A percentile compares a stretch with the other conserved stretches of the same genome.
These are phyloP conservation scores for Acleris laterana DNA, from an alignment of 2,888 invertebrate genomes.

Conservation along the genomic window DNA sequence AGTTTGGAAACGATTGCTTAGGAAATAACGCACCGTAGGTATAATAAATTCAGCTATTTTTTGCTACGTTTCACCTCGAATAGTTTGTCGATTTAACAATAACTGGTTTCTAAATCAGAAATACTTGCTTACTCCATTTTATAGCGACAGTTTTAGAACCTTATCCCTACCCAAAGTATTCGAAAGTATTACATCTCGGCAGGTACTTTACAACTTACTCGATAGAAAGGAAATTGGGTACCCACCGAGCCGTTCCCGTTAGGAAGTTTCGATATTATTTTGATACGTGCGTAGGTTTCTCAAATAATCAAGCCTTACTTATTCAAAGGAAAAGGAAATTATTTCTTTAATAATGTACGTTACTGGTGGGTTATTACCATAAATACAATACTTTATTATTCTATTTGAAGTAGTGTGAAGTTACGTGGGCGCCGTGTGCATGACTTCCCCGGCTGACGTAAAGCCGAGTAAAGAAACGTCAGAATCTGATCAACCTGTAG, in stretches of 20 bases:
- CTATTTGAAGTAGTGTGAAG: conserved; percentile 5
- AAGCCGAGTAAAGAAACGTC: conserved; percentile 21
- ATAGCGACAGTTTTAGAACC: neutral
- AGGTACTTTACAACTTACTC: conserved; percentile 26
- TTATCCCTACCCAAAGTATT: conserved; percentile 18
- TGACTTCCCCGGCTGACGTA: conserved; percentile 17
- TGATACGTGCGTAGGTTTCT: conserved; percentile 33
- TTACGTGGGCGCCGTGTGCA: conserved; percentile 2
- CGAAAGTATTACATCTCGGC: neutral
- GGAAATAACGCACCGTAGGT: conserved; percentile 6
- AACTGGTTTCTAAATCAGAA: conserved; percentile 5
- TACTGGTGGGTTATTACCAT: conserved; percentile 4
- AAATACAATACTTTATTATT: conserved; percentile 18
- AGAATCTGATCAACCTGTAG: conserved; percentile 14
- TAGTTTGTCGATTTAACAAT: conserved; percentile 1
- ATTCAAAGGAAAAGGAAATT: conserved; percentile 33
- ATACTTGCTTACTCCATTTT: neutral
- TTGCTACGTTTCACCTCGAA: neutral
- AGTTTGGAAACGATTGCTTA: conserved; percentile 20
- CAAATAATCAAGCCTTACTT: conserved; percentile 20
- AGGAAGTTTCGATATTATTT: conserved; percentile 33
- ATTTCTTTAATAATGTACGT: conserved; percentile 19
- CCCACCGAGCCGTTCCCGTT: conserved; percentile 24
- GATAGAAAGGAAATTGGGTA: conserved; percentile 35
- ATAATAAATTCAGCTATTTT: conserved; percentile 3